A percentile compares a stretch with the other conserved stretches of the same genome.
These are phyloP conservation scores for Ceriagrion tenellum DNA, from an alignment of 2,888 invertebrate genomes.

Conservation along the genomic window DNA sequence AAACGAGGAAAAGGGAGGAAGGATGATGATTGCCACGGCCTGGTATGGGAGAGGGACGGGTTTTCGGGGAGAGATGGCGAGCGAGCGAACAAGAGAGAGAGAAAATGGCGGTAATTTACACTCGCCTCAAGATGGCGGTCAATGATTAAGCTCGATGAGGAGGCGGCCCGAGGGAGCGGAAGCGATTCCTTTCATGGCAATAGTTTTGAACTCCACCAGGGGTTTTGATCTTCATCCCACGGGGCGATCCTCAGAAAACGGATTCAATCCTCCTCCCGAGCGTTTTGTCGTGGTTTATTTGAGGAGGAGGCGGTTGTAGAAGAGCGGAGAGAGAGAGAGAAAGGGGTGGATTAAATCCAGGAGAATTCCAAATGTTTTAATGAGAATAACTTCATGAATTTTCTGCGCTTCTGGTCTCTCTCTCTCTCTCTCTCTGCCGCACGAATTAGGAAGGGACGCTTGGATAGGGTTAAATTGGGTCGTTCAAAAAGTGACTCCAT, in stretches of 20 bases:
- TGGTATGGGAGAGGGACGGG: no score
- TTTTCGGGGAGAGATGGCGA: background rate
- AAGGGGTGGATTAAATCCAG: background rate
- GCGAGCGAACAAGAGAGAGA: background rate
- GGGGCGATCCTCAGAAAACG: background rate
- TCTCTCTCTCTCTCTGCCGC: background rate
- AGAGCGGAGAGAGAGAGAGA: no score
- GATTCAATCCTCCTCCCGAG: background rate
- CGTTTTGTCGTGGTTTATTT: conserved; percentile 36
- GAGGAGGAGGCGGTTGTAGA: background rate
- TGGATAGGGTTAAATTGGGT: background rate
- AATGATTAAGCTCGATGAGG: conserved; percentile 18
- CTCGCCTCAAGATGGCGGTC: conserved; percentile 27
- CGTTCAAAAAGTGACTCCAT: background rate
- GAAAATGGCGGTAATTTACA: conserved; percentile 32
- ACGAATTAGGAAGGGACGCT: background rate
- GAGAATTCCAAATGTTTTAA: background rate
- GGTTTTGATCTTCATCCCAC: conserved; percentile 20
- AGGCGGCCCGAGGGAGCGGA: background rate
- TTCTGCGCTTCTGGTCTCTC: background rate
- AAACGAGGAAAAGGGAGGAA: no score
- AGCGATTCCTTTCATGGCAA: background rate
- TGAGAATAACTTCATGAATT: conserved; percentile 13
- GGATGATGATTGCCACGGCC: no score
- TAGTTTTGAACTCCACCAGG: conserved; percentile 9